Conservation (phyloP, 2,888 invertebrate species). For the Eupithecia exiguata region DNA sequence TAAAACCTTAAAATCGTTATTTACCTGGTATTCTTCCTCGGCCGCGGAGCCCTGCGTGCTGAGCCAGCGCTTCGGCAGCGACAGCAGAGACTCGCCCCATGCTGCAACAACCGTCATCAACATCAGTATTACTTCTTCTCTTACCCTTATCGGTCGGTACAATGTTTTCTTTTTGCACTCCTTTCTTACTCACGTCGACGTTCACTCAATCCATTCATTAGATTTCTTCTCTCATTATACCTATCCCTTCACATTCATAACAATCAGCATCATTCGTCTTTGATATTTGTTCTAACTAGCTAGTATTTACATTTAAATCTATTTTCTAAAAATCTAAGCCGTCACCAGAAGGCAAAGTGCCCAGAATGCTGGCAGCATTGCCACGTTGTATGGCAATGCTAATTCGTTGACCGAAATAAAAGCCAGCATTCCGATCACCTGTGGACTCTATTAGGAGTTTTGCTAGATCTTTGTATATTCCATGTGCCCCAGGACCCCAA, state of each 20-base stretch:
- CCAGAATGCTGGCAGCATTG: no score
- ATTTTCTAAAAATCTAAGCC: no score
- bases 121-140: neutral
- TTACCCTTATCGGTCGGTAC: neutral
- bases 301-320: no score
- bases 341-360: no score
- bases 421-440: no score
- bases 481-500: no score
- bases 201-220: neutral
- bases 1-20: neutral
- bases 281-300: neutral
- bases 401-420: no score
- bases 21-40: slow-evolving; percentile 72
- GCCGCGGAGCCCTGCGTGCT: slow-evolving; percentile 77
- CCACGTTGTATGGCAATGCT: no score
- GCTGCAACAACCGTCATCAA: slow-evolving; percentile 75
- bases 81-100: slow-evolving; percentile 89
- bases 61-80: slow-evolving; percentile 89
- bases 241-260: neutral
- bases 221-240: neutral
- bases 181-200: neutral
- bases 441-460: no score
- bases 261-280: neutral
- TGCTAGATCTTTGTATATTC: no score
- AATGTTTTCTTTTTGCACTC: neutral